A percentile compares a stretch with the other conserved stretches of the same genome.
Conservation (phyloP, 2,797 vertebrate genomes). For the Miichthys miiuy region DNA sequence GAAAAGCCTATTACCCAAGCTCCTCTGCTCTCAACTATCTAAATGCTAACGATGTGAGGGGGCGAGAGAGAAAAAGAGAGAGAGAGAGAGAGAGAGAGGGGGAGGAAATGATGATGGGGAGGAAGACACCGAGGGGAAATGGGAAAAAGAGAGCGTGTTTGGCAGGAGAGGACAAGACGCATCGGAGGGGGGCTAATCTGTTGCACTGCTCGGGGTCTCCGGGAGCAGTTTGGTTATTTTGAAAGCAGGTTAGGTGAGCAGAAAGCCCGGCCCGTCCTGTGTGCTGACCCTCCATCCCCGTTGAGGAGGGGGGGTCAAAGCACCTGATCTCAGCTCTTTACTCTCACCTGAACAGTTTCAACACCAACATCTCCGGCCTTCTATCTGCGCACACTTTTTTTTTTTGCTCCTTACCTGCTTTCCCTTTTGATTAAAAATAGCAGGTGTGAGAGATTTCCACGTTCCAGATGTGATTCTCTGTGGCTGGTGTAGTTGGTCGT, state of each 20-base stretch:
- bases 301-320: slow-evolving; percentile 71
- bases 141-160: slow-evolving; percentile 67
- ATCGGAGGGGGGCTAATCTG: slow-evolving; percentile 88
- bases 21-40: slow-evolving; percentile 94
- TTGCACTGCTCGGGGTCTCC: slow-evolving; percentile 79
- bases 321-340: slow-evolving; percentile 77
- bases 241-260: slow-evolving; percentile 76
- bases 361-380: slow-evolving; percentile 32
- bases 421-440: slow-evolving; percentile 74
- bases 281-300: slow-evolving; percentile 70
- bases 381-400: slow-evolving; percentile 29
- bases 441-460: slow-evolving; percentile 46
- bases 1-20: slow-evolving; percentile 91
- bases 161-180: slow-evolving; percentile 78
- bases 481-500: slow-evolving; percentile 81
- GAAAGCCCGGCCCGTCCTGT: slow-evolving; percentile 53
- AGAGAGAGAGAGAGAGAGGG: slow-evolving; percentile 28
- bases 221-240: slow-evolving; percentile 79
- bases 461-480: slow-evolving; percentile 63
- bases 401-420: slow-evolving; percentile 6
- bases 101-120: slow-evolving; percentile 67
- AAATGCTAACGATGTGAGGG: slow-evolving; percentile 97
- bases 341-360: slow-evolving; percentile 73
- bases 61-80: slow-evolving; percentile 59
- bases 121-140: slow-evolving; percentile 75